These are phyloP conservation scores for Phyllostomus hastatus DNA, from an alignment of 2,113 vertebrate genomes.

Conservation along the genomic window DNA sequence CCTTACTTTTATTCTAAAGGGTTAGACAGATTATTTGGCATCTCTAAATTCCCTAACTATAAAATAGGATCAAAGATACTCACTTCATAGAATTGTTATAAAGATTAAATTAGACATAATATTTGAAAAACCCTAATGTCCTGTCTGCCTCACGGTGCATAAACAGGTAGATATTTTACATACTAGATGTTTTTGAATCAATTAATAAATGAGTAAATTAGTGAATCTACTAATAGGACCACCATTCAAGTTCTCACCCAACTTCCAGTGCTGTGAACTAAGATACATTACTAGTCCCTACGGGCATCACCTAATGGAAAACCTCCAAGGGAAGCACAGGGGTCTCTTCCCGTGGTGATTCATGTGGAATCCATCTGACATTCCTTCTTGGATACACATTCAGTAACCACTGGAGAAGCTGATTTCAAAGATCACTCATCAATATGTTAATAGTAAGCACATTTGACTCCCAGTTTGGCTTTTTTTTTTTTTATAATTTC, in stretches of 20 bases:
- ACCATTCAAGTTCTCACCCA: neutral
- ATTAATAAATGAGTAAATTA: neutral
- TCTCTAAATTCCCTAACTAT: neutral
- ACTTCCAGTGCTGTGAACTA: neutral
- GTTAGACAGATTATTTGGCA: neutral
- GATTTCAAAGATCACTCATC: neutral
- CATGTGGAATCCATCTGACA: neutral
- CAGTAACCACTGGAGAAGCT: neutral
- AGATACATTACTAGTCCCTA: neutral
- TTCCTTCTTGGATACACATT: neutral
- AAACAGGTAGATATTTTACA: neutral
- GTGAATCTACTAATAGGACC: neutral
- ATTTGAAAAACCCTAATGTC: neutral
- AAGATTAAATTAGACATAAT: neutral
- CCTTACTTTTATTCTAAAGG: neutral
- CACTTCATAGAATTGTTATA: neutral
- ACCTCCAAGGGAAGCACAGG: neutral
- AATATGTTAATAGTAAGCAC: neutral
- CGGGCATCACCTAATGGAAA: neutral
- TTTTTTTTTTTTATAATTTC: neutral
- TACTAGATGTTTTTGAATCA: neutral
- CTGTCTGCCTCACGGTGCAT: neutral
- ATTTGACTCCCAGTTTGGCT: neutral
- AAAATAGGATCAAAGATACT: neutral
- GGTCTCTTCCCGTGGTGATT: neutral